Conservation (phyloP, 1,140 invertebrate species). For the Cydia pomonella region DNA sequence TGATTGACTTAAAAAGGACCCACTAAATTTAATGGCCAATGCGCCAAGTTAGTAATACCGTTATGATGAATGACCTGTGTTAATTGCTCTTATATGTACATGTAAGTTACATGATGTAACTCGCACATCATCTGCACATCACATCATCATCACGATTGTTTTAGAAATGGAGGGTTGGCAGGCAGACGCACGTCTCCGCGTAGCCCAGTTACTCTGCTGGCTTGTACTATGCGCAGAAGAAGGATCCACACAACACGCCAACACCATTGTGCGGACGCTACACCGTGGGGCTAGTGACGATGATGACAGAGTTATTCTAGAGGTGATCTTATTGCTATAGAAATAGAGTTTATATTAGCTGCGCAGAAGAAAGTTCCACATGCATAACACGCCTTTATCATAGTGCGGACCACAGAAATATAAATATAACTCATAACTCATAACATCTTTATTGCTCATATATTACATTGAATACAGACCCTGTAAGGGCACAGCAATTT, state of each 20-base stretch:
- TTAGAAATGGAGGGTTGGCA: slow-evolving; percentile 88
- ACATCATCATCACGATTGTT: background rate
- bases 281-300: slow-evolving; percentile 83
- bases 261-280: slow-evolving; percentile 63
- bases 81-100: no score
- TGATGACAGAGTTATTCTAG: slow-evolving; percentile 82
- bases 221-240: slow-evolving; percentile 86
- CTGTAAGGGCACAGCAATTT: no score
- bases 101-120: no score
- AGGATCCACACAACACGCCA: slow-evolving; percentile 85
- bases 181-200: slow-evolving; percentile 83
- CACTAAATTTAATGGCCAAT: no score
- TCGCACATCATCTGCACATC: no score
- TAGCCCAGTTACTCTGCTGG: slow-evolving; percentile 85
- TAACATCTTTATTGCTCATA: no score
- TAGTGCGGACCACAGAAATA: slow-evolving; percentile 58
- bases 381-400: slow-evolving; percentile 83
- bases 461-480: no score
- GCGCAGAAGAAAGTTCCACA: slow-evolving; percentile 82
- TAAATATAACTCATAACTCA: no score
- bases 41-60: no score
- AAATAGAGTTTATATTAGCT: background rate
- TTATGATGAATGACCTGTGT: no score
- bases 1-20: no score
- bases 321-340: slow-evolving; percentile 75